Percentiles rank a stretch among this genome's conserved stretches.
Evolutionary conservation across 2,113 vertebrate genomes (phyloP).

Genomic region (Hippocampus abdominalis): DNA sequence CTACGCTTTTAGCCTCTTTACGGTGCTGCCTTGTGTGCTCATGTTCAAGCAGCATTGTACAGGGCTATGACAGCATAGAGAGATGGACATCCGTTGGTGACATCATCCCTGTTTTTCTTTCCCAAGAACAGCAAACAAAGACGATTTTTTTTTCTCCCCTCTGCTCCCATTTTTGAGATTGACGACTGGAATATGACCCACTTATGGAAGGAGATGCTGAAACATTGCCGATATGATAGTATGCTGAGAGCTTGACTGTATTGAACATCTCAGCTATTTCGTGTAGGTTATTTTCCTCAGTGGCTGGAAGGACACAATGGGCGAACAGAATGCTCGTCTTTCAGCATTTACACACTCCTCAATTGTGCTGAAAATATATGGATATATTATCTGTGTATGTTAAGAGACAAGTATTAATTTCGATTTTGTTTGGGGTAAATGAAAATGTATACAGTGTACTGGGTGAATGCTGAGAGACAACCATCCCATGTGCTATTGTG

Average conservation of each 20-base stretch:
- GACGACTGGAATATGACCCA: neutral
- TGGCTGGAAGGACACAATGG: neutral
- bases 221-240: neutral
- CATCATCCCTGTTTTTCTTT: neutral
- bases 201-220: neutral
- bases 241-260: neutral
- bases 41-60: conserved; percentile 82
- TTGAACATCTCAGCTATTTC: neutral
- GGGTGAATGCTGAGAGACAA: neutral
- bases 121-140: neutral
- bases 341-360: neutral
- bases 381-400: too few relatives aligned
- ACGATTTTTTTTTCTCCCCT: neutral
- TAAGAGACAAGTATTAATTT: too few relatives aligned
- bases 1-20: conserved; percentile 79
- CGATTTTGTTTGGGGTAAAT: too few relatives aligned
- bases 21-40: conserved; percentile 79
- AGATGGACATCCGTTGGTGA: conserved; percentile 18
- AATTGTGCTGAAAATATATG: neutral
- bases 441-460: neutral
- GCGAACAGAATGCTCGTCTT: neutral
- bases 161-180: neutral
- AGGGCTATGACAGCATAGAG: conserved; percentile 79
- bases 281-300: neutral
- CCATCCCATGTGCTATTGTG: neutral